Percentiles rank a stretch among this genome's conserved stretches.
Conservation (phyloP, 2,888 invertebrate species). For the Scrobipalpa atriplicella region DNA sequence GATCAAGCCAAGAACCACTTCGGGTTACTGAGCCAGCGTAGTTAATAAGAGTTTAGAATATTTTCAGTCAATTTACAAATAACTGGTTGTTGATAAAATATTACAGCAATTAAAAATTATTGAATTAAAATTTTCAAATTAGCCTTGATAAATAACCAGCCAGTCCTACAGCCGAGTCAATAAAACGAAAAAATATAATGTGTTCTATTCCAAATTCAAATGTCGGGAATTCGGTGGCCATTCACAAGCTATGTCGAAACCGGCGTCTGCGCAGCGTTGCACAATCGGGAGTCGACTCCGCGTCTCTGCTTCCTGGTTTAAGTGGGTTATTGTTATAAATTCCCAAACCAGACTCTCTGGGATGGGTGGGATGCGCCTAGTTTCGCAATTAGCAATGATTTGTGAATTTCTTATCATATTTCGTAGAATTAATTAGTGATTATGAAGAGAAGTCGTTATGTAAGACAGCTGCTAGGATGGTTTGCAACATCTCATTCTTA, state of each 20-base stretch:
- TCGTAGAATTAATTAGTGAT: neutral
- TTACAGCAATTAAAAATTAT: too few relatives aligned
- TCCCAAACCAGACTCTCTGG: slow-evolving; percentile 6
- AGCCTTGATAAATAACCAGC: slow-evolving; percentile 8
- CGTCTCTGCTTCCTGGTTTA: slow-evolving; percentile 56
- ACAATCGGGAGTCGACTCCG: slow-evolving; percentile 47
- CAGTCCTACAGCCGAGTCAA: neutral
- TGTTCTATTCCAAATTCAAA: slow-evolving; percentile 10
- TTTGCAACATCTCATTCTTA: too few relatives aligned
- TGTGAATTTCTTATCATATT: neutral
- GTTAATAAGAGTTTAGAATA: too few relatives aligned
- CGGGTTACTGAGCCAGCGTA: too few relatives aligned
- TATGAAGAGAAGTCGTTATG: neutral
- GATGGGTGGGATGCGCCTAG: neutral
- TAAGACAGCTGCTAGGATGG: neutral
- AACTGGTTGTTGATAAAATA: too few relatives aligned
- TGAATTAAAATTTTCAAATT: neutral
- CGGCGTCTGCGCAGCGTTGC: slow-evolving; percentile 43
- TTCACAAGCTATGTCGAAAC: slow-evolving; percentile 34
- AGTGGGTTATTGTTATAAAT: slow-evolving; percentile 50
- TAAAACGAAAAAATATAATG: slow-evolving; percentile 4
- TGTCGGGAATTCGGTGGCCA: slow-evolving; percentile 30
- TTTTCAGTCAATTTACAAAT: too few relatives aligned
- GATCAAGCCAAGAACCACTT: too few relatives aligned
- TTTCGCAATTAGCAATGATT: slow-evolving; percentile 20